Evolutionary conservation across 2,113 vertebrate species (phyloP).

Genomic region (Narcine bancroftii): DNA sequence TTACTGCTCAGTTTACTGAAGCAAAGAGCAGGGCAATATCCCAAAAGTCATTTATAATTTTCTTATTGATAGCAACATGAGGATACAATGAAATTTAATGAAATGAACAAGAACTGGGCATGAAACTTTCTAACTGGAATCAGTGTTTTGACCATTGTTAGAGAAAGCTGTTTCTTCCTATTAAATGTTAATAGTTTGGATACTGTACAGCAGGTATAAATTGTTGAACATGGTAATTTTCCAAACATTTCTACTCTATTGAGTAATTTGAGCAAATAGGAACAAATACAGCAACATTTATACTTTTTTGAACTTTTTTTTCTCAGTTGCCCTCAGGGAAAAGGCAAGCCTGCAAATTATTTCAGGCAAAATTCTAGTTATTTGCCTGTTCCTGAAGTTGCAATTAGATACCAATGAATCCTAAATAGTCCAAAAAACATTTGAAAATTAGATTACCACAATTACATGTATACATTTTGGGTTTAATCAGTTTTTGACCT

Average conservation of each 20-base stretch:
- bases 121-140: not conserved
- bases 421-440: not conserved
- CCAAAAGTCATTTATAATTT: not conserved
- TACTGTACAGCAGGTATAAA: not conserved
- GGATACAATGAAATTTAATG: not conserved
- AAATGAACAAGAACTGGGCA: not conserved
- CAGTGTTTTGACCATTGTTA: not conserved
- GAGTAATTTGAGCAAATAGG: conserved; percentile 59
- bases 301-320: conserved; percentile 46
- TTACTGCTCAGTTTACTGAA: not conserved
- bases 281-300: conserved; percentile 57
- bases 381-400: not conserved
- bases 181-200: not conserved
- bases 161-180: not conserved
- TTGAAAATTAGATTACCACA: not conserved
- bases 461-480: not conserved
- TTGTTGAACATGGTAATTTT: not conserved
- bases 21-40: not conserved
- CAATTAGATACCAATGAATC: not conserved
- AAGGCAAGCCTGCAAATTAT: not conserved
- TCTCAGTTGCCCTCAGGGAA: not conserved
- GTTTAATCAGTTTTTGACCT: not conserved
- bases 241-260: conserved; percentile 42
- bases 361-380: not conserved
- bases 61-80: not conserved